Base-by-base conservation (phyloP, 2,888 invertebrate species). In the Homarus gammarus region DNA sequence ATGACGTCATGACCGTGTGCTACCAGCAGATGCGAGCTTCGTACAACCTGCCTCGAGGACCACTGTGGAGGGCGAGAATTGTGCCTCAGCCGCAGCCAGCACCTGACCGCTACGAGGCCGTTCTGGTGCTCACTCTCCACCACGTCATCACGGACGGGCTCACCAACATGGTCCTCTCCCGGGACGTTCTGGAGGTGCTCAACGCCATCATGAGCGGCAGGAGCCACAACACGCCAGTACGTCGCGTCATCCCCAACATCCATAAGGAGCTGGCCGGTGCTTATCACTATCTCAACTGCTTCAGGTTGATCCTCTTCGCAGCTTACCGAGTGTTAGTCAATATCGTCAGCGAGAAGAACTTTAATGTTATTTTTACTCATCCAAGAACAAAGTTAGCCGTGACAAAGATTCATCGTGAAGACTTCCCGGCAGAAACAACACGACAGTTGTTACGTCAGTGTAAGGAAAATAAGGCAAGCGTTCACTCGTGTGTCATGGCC, bases 111-210 rank as follows among this genome's bases (percentile, higher is more conserved):
- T 61, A 81, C 27, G n/a, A 44, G 40, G 85, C 85, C 18, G 72
- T 70, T n/a, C 51, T 91, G n/a, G 86, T 89, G 12, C 73, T 89
- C 44, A 83, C 86, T 10, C 33, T 89, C 27, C 89, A 87, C 18
- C 91, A 91, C 61, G 70, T 36, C 33, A 87, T 91, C 51, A 84
- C 84, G 2, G 91, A 91, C 36, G 89, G 89, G 12, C 77, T 86
- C 31, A 89, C 91, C 3, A 91, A 91, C 73, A 56, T 91, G 64
- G 36, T 68, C n/a, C 33, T 91, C 49, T 87, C 79, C 33, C 64
- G 87, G 31, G 91, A 91, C 72, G 44, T 89, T 0, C 70, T 91
- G 18, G 70, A 86, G n/a, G 70, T 87, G 73, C 56, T 91, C 44
- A 91, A 91, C 68, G 89, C 72, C 56, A 36, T 70, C 79, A 51